Evolutionary conservation across 2,888 invertebrate species (phyloP), one percentile per base, ranked within the genome.

Genomic region (Andrena camellia): DNA sequence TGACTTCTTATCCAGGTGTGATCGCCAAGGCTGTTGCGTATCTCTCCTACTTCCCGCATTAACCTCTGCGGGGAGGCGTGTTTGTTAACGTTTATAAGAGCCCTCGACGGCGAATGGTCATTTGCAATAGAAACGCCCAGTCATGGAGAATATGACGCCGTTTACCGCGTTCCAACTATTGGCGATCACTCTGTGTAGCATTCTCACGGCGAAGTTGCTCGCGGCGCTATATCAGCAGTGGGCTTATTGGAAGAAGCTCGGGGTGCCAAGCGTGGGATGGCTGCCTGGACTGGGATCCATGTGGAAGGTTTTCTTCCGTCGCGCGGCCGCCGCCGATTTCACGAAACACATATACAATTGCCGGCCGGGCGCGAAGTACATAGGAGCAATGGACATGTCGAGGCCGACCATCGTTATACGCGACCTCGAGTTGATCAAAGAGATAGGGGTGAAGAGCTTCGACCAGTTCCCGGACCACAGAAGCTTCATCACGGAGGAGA

Each of bases 401-500:
- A 85, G 76, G 2, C 93, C 93, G 0, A 42, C 78, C 0, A 20
- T 93, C 6, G 1, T 94, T 7, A 10, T 94, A 0, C 88, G 89
- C 6, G 93, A 94, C 77, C 90, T 92, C 0, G 91, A 94, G 2
- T 60, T 94, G 20, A 91, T 94, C 20, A 93, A 90, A 68, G 86
- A 90, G 5, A 69, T 93, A 7, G 83, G 86, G 0, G 88, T 92
- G 4, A 93, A 92, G 54, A 90, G 87, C 64, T 93, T 93, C 66
- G 91, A 93, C 2, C 84, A 89, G 35, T 93, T 92, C 26, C 85
- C 89, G 0, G 91, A 94, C 71, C 93, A 92, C 71, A 17, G 42
- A 17, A 17, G 17, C 4, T 90, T 93, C 67, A 70, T 92, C 13
- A 85, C 89, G 59, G 91, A 91, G 66, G 84, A 88, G 4, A 85